Evolutionary conservation across 2,888 invertebrate genomes (phyloP).

Genomic region (Orthosia gracilis): DNA sequence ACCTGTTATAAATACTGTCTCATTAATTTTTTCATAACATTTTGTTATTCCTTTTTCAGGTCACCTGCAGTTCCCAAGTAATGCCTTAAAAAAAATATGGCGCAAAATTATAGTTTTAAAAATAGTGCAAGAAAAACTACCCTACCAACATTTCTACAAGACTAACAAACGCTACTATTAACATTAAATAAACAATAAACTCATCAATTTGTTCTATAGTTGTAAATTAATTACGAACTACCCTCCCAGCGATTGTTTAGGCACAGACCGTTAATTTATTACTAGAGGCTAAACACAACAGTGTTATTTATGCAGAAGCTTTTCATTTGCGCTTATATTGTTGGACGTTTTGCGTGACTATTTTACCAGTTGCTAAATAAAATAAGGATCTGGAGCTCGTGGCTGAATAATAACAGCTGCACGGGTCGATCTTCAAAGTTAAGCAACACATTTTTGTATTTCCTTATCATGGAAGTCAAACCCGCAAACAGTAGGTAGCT

Average conservation of each 20-base stretch:
- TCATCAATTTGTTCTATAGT: slow-evolving; percentile 6
- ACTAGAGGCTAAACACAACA: slow-evolving; percentile 12
- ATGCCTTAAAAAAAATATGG: no score
- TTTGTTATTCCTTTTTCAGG: no score
- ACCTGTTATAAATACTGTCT: no score
- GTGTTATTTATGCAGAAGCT: slow-evolving; percentile 22
- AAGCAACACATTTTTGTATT: no score
- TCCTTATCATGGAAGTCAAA: no score
- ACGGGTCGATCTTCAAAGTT: no score
- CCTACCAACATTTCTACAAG: neutral
- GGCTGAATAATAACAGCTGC: no score
- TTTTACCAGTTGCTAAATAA: neutral
- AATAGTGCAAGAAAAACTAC: neutral
- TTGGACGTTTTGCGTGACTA: neutral
- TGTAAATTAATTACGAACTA: slow-evolving; percentile 20
- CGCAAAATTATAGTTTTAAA: no score
- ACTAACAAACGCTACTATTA: neutral
- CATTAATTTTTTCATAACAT: no score
- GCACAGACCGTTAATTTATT: slow-evolving; percentile 29
- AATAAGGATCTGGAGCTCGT: no score
- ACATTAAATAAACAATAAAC: slow-evolving; percentile 13
- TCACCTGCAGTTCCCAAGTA: no score
- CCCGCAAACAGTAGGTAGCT: no score
- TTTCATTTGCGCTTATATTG: slow-evolving; percentile 23
- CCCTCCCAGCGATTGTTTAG: slow-evolving; percentile 31